phyloP scores from a whole-genome alignment of 2,113 vertebrate genomes.

The human (Homo sapiens) region DNA sequence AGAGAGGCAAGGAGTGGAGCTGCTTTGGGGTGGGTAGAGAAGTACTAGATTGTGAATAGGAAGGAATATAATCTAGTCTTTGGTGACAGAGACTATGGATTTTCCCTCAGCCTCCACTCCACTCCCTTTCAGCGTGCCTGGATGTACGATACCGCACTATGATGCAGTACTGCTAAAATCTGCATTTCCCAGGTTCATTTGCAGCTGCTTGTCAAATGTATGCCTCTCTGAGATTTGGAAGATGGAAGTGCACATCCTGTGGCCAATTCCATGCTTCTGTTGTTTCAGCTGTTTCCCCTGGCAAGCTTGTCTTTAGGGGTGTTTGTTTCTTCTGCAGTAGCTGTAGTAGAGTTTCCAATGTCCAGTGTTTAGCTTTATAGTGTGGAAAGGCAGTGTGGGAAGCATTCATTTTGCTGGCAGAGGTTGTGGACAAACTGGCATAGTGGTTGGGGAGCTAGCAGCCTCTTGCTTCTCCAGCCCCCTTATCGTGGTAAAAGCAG shows the following conservation, averaged over 20 bases:
- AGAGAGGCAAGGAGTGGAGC: neutral
- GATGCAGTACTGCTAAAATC: neutral
- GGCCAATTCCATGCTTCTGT: neutral
- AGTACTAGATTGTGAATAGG: neutral
- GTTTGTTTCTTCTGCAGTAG: neutral
- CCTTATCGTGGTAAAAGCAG: neutral
- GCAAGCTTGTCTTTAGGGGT: neutral
- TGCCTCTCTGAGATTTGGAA: neutral
- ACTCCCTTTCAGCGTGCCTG: neutral
- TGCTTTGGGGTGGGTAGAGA: neutral
- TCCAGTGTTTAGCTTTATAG: neutral
- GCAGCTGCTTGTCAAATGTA: neutral
- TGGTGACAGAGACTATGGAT: neutral
- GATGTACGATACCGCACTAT: neutral
- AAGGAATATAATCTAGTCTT: neutral
- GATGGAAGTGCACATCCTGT: neutral
- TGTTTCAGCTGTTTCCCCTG: neutral
- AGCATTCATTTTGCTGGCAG: neutral
- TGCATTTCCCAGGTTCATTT: neutral
- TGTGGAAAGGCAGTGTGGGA: neutral
- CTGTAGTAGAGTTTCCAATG: neutral
- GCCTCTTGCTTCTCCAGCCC: neutral
- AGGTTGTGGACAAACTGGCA: neutral
- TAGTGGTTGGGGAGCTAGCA: neutral
- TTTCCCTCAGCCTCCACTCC: neutral